A percentile compares a stretch with the other conserved stretches of the same genome.
Evolutionary conservation across 2,797 vertebrate species (phyloP).

Genomic region (Spondyliosoma cantharus): DNA sequence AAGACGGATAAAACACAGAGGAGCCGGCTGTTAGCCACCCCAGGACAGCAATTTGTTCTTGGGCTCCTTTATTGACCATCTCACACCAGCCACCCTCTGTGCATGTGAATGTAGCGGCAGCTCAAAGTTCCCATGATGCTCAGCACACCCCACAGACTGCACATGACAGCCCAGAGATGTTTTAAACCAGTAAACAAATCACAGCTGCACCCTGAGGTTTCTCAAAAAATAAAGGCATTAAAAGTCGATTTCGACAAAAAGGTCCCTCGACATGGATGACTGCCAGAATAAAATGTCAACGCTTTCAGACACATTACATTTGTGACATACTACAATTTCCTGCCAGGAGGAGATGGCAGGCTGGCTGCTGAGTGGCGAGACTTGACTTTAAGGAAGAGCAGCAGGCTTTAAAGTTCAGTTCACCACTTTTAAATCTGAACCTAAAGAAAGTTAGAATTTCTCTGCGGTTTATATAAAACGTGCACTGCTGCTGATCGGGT

Average conservation of each 20-base stretch:
- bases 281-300: too few species aligned
- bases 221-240: background rate
- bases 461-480: too few species aligned
- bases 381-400: too few species aligned
- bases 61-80: background rate
- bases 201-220: background rate
- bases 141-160: background rate
- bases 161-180: background rate
- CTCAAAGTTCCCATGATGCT: background rate
- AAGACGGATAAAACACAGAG: too few species aligned
- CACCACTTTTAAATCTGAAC: too few species aligned
- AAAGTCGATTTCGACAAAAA: background rate
- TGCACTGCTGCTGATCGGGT: too few species aligned
- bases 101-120: background rate
- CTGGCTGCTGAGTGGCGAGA: too few species aligned
- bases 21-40: background rate
- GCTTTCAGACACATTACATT: too few species aligned
- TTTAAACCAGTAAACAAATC: background rate
- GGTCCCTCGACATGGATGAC: background rate
- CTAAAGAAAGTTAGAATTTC: too few species aligned
- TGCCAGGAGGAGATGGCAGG: too few species aligned
- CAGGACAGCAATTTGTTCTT: background rate
- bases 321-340: too few species aligned
- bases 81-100: background rate
- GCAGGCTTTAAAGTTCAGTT: too few species aligned